Evolutionary conservation across 2,888 invertebrate genomes (phyloP).

Genomic region (Diabrotica balteata): DNA sequence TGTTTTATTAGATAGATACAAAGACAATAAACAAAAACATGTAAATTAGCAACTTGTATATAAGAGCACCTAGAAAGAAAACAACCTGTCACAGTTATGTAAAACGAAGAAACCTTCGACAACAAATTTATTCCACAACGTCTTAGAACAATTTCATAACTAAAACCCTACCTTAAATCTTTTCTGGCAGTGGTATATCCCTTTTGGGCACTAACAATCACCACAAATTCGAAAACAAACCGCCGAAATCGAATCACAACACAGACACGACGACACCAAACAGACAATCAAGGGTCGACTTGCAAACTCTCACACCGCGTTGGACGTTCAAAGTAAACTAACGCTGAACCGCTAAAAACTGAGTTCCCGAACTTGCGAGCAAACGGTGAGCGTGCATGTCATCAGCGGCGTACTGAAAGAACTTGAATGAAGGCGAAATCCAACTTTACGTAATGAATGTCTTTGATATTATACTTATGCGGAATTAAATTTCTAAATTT

Average conservation of each 20-base stretch:
- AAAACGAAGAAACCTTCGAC: no score
- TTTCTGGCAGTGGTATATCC: not conserved
- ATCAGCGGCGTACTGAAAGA: not conserved
- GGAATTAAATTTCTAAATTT: no score
- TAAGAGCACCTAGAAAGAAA: no score
- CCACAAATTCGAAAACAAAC: conserved; percentile 5
- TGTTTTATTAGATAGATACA: no score
- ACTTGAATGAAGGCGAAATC: no score
- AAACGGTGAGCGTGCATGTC: not conserved
- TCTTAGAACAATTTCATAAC: no score
- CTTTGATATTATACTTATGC: no score
- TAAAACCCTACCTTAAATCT: not conserved
- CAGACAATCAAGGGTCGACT: conserved; percentile 5
- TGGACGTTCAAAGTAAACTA: conserved; percentile 30
- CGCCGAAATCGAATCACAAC: conserved; percentile 1
- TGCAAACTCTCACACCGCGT: not conserved
- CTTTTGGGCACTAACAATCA: conserved; percentile 6
- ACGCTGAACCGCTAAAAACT: conserved; percentile 13
- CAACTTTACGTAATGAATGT: no score
- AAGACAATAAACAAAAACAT: no score
- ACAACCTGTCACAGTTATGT: no score
- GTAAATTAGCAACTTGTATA: no score
- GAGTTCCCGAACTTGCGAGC: conserved; percentile 6
- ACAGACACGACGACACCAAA: conserved; percentile 5
- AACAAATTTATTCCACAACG: no score